Evolutionary conservation across 2,113 vertebrate genomes (phyloP).

Genomic region (Colius striatus): DNA sequence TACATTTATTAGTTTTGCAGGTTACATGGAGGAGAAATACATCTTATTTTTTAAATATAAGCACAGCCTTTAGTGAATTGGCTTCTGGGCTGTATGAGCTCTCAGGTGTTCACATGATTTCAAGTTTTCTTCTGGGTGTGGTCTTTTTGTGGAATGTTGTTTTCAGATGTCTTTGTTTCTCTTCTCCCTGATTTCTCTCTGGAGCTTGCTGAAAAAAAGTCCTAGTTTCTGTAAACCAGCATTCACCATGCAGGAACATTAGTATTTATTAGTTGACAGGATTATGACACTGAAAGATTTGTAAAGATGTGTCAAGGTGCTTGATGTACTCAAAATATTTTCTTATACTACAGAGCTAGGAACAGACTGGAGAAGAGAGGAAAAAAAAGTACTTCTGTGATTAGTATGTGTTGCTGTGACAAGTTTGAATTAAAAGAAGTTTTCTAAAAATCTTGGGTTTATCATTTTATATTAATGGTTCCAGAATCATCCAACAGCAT

Average conservation of each 20-base stretch:
- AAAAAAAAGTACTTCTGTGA: neutral
- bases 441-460: neutral
- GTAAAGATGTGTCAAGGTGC: neutral
- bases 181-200: neutral
- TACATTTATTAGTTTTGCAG: neutral
- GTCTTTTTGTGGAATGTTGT: neutral
- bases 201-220: neutral
- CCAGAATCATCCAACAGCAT: neutral
- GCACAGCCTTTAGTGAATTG: neutral
- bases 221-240: neutral
- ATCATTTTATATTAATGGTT: neutral
- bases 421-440: neutral
- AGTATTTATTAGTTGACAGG: neutral
- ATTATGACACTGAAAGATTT: neutral
- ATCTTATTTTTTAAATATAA: neutral
- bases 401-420: neutral
- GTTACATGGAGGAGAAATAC: neutral
- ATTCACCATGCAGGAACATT: neutral
- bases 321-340: neutral
- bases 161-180: neutral
- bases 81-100: neutral
- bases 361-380: neutral
- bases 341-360: neutral
- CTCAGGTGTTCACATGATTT: neutral
- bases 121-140: neutral